Evolutionary conservation across 2,888 invertebrate species (phyloP).

Genomic region (Cerastoderma edule): DNA sequence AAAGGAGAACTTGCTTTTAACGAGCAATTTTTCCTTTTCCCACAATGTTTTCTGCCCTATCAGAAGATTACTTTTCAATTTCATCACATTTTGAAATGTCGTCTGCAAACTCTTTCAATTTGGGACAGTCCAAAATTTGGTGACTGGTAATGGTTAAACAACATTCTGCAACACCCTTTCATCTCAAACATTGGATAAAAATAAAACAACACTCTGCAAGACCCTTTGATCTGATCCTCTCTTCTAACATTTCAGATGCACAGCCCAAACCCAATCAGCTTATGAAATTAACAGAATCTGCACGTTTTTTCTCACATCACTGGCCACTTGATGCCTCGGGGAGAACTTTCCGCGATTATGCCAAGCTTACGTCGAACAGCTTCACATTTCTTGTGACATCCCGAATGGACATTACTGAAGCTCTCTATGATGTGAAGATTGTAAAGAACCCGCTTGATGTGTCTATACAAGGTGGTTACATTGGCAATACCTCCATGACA

Average conservation of each 20-base stretch:
- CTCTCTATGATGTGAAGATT: constrained; percentile 59
- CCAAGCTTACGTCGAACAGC: constrained; percentile 62
- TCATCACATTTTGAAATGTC: too few relatives aligned
- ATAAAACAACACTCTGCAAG: too few relatives aligned
- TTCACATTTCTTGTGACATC: constrained; percentile 67
- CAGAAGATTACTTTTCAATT: too few relatives aligned
- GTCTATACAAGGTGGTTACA: constrained; percentile 62
- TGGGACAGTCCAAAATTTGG: too few relatives aligned
- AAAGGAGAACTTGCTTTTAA: too few relatives aligned
- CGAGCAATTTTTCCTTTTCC: too few relatives aligned
- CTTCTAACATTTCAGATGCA: constrained; percentile 54
- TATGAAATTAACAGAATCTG: constrained; percentile 61
- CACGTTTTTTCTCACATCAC: constrained; percentile 63
- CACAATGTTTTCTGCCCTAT: too few relatives aligned
- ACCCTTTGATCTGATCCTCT: too few relatives aligned
- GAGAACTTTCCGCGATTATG: constrained; percentile 65
- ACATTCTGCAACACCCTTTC: too few relatives aligned
- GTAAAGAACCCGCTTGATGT: constrained; percentile 63
- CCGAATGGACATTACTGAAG: constrained; percentile 52
- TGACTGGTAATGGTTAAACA: too few relatives aligned
- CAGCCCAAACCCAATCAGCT: constrained; percentile 64
- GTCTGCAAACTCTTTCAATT: too few relatives aligned
- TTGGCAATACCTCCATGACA: constrained; percentile 67
- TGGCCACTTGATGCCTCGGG: constrained; percentile 61
- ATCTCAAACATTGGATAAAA: too few relatives aligned